Evolutionary conservation across 2,797 vertebrate genomes (phyloP).

Genomic region (Nannoperca obscura): DNA sequence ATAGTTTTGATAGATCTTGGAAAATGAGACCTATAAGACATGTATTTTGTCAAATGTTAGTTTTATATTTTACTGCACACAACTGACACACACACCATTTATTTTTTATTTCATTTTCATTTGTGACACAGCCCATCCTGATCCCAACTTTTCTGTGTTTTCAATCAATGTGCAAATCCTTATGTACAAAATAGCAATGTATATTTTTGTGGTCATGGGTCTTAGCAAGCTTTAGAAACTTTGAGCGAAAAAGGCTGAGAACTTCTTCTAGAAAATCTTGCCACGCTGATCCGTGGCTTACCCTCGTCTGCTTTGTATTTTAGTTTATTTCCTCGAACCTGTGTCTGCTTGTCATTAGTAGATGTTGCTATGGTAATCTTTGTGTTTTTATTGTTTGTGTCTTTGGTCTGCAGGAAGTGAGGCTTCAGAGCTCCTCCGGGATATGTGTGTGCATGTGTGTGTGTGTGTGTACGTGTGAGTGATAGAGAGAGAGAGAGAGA

Average conservation of each 20-base stretch:
- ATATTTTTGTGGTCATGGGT: neutral
- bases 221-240: neutral
- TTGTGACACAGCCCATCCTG: neutral
- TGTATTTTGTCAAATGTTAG: neutral
- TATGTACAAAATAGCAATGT: neutral
- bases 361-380: constrained; percentile 70
- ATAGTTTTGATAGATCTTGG: neutral
- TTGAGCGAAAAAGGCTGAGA: neutral
- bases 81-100: neutral
- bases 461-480: neutral
- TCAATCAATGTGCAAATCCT: neutral
- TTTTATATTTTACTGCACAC: neutral
- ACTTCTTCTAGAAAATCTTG: constrained; percentile 3
- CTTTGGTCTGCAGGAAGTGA: constrained; percentile 64
- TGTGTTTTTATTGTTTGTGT: constrained; percentile 66
- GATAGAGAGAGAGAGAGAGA: neutral
- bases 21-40: neutral
- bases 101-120: neutral
- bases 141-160: neutral
- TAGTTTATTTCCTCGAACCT: constrained; percentile 10
- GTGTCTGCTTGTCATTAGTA: constrained; percentile 42
- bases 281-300: neutral
- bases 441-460: constrained; percentile 44
- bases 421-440: constrained; percentile 57
- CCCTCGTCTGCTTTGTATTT: neutral